Percentiles rank a stretch among this genome's conserved stretches.
phyloP scores from a whole-genome alignment of 2,888 invertebrate genomes.

The Ornithoptera priamus region DNA sequence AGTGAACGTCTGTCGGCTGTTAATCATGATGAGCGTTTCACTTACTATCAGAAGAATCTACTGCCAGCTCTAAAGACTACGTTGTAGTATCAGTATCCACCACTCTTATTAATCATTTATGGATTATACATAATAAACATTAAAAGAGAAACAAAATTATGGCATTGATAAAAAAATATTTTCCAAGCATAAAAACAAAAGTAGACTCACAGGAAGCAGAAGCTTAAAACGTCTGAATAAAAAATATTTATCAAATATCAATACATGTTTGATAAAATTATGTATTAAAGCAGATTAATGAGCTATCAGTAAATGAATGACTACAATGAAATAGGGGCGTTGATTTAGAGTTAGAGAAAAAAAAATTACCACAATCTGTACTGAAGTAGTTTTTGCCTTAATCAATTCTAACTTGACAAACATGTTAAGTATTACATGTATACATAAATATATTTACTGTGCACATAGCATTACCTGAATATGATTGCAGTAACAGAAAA shows the following conservation, averaged over 20 bases:
- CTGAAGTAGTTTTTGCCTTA: too few species aligned
- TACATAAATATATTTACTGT: not conserved
- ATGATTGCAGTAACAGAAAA: not conserved
- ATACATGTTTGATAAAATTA: not conserved
- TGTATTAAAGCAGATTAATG: not conserved
- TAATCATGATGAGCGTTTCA: too few species aligned
- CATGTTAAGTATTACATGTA: not conserved
- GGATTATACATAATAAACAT: not conserved
- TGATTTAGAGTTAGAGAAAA: not conserved
- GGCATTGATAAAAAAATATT: not conserved
- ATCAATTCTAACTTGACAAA: too few species aligned
- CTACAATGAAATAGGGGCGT: not conserved
- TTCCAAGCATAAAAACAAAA: not conserved
- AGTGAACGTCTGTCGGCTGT: too few species aligned
- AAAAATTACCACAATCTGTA: too few species aligned
- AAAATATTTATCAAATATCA: not conserved
- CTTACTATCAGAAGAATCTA: too few species aligned
- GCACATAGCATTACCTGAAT: not conserved
- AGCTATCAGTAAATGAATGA: not conserved
- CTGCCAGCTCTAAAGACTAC: too few species aligned
- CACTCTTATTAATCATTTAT: not conserved
- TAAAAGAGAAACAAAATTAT: too few species aligned
- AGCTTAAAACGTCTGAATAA: slow-evolving; percentile 13
- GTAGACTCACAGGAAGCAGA: slow-evolving; percentile 6
- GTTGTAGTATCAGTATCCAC: too few species aligned